These are phyloP conservation scores for Nothocercus julius DNA, from an alignment of 2,113 vertebrate genomes.

Conservation along the genomic window DNA sequence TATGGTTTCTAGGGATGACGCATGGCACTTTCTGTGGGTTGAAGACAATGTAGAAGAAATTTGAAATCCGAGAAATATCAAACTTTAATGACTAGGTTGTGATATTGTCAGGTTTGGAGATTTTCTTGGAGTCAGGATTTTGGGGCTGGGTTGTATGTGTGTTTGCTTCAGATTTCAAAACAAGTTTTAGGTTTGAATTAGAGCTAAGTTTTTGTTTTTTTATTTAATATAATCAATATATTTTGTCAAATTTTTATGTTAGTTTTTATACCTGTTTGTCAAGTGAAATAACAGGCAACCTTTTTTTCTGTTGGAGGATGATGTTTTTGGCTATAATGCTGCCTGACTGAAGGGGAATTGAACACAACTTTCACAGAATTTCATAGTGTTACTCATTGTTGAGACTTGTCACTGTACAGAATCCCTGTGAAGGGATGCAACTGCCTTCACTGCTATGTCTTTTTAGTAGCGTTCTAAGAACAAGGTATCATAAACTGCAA, in stretches of 20 bases:
- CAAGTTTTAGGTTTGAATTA: neutral
- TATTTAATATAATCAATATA: accelerated
- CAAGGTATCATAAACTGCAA: neutral
- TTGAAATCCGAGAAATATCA: neutral
- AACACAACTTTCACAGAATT: neutral
- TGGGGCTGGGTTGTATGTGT: neutral
- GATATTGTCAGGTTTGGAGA: neutral
- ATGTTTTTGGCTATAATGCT: neutral
- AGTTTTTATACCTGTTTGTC: neutral
- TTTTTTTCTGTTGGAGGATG: neutral
- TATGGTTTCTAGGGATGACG: neutral
- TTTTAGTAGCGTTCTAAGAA: neutral
- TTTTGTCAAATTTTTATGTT: neutral
- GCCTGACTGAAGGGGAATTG: neutral
- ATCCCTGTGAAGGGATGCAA: neutral
- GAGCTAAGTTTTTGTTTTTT: neutral
- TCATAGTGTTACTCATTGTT: neutral
- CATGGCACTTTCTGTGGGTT: accelerated
- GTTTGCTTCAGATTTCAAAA: neutral
- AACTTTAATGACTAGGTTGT: neutral
- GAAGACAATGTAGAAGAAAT: neutral
- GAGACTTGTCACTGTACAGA: neutral
- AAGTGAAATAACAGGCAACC: neutral
- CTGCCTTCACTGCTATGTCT: neutral
- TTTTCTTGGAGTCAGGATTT: neutral